Evolutionary conservation across 2,113 vertebrate genomes (phyloP).

Genomic region (Hymenochirus boettgeri): DNA sequence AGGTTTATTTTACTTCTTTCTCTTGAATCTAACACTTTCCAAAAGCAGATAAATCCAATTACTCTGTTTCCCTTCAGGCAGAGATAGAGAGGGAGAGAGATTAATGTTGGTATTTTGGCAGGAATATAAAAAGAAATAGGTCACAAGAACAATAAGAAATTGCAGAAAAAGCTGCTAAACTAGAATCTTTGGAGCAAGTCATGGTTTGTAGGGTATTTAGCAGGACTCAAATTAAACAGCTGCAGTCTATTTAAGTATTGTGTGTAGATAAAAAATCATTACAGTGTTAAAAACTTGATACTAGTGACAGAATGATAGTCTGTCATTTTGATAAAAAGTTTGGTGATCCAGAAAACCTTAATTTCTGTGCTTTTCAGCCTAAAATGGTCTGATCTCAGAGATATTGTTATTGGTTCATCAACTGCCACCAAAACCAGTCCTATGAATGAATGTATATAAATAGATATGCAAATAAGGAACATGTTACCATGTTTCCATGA

Average conservation of each 20-base stretch:
- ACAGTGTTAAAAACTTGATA: too few species aligned
- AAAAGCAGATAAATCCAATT: conserved; percentile 78
- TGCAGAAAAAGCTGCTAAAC: conserved; percentile 30
- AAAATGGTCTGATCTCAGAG: background rate
- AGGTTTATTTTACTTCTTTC: conserved; percentile 7
- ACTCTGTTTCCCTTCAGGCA: conserved; percentile 70
- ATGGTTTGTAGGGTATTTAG: conserved; percentile 19
- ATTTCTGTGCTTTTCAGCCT: background rate
- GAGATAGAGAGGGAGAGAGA: conserved; percentile 61
- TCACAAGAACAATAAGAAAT: conserved; percentile 43
- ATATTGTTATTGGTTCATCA: background rate
- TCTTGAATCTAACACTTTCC: conserved; percentile 64
- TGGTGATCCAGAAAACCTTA: background rate
- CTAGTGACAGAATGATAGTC: background rate
- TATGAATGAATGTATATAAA: too few species aligned
- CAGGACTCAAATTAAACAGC: conserved; percentile 22
- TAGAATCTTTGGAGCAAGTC: conserved; percentile 1
- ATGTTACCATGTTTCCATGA: too few species aligned
- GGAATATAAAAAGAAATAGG: conserved; percentile 74
- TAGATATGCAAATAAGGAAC: too few species aligned
- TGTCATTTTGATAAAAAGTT: background rate
- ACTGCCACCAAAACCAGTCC: too few species aligned
- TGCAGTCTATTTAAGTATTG: background rate
- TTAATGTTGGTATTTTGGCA: conserved; percentile 77
- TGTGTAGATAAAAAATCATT: background rate